phyloP scores from a whole-genome alignment of 1,140 invertebrate genomes.

The Ruditapes philippinarum region DNA sequence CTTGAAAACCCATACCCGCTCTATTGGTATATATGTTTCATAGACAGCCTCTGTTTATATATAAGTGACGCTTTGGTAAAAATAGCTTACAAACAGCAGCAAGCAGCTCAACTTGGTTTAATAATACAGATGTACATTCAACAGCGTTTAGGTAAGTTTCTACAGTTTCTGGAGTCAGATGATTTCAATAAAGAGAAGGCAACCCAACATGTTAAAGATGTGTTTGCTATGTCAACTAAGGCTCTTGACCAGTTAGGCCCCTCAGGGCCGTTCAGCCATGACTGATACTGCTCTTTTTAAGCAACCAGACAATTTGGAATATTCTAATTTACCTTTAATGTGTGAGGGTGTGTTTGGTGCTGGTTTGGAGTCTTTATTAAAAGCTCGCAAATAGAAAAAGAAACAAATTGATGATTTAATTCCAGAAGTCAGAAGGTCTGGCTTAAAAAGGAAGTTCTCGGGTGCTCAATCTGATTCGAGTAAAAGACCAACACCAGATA shows the following conservation, averaged over 20 bases:
- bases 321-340: conserved; percentile 9
- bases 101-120: too few species aligned
- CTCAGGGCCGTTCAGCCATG: neutral
- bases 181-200: conserved; percentile 31
- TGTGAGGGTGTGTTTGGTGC: conserved; percentile 45
- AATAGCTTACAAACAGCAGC: too few species aligned
- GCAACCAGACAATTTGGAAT: conserved; percentile 30
- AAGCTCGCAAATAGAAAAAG: conserved; percentile 31
- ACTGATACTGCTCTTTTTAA: neutral
- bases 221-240: conserved; percentile 33
- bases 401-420: conserved; percentile 44
- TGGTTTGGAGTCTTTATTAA: conserved; percentile 30
- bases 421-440: conserved; percentile 30
- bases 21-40: too few species aligned
- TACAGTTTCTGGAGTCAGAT: too few species aligned
- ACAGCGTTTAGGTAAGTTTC: too few species aligned
- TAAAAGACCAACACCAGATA: neutral
- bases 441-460: conserved; percentile 10
- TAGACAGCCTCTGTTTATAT: too few species aligned
- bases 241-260: too few species aligned
- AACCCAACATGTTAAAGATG: conserved; percentile 2
- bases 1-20: too few species aligned
- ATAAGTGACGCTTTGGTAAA: too few species aligned
- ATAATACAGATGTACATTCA: too few species aligned
- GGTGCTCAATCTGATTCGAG: neutral